Evolutionary conservation across 2,113 vertebrate species (phyloP).

Genomic region (Heteronetta atricapilla): DNA sequence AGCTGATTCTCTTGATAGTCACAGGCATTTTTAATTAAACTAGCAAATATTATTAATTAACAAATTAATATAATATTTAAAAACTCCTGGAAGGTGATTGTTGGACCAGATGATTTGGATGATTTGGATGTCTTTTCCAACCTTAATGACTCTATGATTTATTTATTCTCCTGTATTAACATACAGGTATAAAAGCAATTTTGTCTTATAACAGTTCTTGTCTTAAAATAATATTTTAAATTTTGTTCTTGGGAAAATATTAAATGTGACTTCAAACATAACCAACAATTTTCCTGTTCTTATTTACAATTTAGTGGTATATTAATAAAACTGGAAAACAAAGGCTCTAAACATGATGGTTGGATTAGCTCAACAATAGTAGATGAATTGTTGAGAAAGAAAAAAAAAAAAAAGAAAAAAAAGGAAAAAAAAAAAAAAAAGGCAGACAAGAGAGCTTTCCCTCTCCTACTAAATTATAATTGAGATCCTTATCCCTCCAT

Average conservation of each 20-base stretch:
- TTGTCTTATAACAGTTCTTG: background rate
- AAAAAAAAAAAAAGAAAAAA: background rate
- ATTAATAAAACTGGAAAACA: background rate
- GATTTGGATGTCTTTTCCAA: too few relatives aligned
- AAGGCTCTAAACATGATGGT: background rate
- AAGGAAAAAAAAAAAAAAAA: too few relatives aligned
- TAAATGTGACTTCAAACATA: background rate
- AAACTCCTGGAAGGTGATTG: background rate
- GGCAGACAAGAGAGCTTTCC: background rate
- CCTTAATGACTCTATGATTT: too few relatives aligned
- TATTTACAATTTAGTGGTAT: background rate
- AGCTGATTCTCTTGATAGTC: background rate
- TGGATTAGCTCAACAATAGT: background rate
- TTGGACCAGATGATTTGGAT: too few relatives aligned
- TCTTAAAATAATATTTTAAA: background rate
- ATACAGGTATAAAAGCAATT: background rate
- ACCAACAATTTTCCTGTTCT: background rate
- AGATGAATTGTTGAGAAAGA: background rate
- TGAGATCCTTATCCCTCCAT: background rate
- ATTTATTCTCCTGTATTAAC: background rate
- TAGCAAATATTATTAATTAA: background rate
- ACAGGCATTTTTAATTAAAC: background rate
- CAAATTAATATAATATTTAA: background rate
- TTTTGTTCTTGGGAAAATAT: background rate
- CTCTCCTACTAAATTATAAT: background rate